phyloP scores from a whole-genome alignment of 2,888 invertebrate species.

The Dioctria linearis region DNA sequence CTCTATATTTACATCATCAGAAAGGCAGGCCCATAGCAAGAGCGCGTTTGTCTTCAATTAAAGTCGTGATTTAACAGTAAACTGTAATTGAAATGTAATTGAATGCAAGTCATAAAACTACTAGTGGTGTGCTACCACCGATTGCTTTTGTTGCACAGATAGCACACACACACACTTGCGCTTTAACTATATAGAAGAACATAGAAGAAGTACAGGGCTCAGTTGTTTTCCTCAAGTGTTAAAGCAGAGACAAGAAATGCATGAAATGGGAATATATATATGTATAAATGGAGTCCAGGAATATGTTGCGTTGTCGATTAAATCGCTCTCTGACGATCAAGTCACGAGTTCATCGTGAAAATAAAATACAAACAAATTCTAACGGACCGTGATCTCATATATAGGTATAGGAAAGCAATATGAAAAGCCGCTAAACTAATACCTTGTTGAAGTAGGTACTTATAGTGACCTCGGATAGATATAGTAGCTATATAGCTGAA shows the following conservation, averaged over 20 bases:
- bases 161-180: not conserved
- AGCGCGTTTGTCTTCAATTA: conserved; percentile 49
- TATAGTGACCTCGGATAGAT: not conserved
- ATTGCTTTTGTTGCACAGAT: not conserved
- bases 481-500: not conserved
- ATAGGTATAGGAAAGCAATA: conserved; percentile 5
- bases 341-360: conserved; percentile 26
- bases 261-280: not conserved
- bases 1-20: not conserved
- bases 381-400: conserved; percentile 20
- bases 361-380: conserved; percentile 9
- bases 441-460: not conserved
- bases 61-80: conserved; percentile 57
- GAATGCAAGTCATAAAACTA: conserved; percentile 40
- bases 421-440: not conserved
- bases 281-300: not conserved
- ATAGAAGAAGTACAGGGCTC: not conserved
- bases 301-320: not conserved
- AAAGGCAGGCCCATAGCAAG: not conserved
- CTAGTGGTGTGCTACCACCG: not conserved
- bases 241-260: not conserved
- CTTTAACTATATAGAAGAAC: not conserved
- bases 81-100: conserved; percentile 55
- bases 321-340: conserved; percentile 2
- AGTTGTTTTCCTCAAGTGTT: not conserved